phyloP scores from a whole-genome alignment of 2,888 invertebrate genomes.

The Xestobium rufovillosum region DNA sequence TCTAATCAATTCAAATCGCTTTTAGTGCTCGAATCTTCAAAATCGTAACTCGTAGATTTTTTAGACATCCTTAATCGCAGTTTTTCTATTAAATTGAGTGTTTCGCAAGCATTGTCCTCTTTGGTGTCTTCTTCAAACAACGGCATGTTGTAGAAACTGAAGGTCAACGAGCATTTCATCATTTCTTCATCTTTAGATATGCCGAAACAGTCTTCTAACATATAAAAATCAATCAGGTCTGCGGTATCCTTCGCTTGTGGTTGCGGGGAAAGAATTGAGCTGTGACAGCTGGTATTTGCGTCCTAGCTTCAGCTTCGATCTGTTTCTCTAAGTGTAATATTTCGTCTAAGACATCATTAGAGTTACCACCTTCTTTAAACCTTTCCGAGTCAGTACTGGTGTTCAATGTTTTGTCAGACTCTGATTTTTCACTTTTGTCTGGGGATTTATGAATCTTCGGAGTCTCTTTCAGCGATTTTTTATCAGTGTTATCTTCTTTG shows the following conservation, averaged over 20 bases:
- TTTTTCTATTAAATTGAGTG: constrained; percentile 76
- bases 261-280: constrained; percentile 67
- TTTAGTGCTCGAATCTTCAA: constrained; percentile 42
- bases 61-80: constrained; percentile 65
- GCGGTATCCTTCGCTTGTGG: constrained; percentile 53
- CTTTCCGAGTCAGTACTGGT: too few relatives aligned
- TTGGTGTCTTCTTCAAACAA: constrained; percentile 70
- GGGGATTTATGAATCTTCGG: constrained; percentile 25
- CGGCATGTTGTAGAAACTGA: constrained; percentile 57
- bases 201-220: constrained; percentile 54
- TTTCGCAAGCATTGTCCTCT: constrained; percentile 77
- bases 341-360: too few relatives aligned
- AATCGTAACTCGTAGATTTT: constrained; percentile 47
- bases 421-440: constrained; percentile 28
- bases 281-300: too few relatives aligned
- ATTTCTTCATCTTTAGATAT: constrained; percentile 53
- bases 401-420: constrained; percentile 19
- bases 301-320: too few relatives aligned
- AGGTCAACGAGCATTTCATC: constrained; percentile 52
- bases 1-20: constrained; percentile 37
- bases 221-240: constrained; percentile 51
- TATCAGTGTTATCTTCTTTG: too few relatives aligned
- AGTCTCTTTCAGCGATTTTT: constrained; percentile 10
- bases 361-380: too few relatives aligned
- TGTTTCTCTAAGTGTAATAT: too few relatives aligned